Evolutionary conservation across 2,113 vertebrate genomes (phyloP), one percentile per base, ranked within the genome.

Genomic region (Colinus virginianus): DNA sequence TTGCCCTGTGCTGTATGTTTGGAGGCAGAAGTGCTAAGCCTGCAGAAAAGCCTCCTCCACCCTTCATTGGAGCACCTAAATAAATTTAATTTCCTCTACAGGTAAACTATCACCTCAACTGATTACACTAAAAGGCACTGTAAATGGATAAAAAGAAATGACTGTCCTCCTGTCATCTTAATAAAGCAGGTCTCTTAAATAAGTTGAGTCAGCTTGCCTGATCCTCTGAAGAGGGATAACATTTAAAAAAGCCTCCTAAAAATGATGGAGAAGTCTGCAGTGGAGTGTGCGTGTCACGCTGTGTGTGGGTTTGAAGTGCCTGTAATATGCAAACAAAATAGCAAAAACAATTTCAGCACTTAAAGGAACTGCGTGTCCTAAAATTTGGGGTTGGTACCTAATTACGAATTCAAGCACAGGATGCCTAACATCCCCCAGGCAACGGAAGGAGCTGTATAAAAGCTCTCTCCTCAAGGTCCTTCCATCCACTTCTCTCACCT

Each of bases 301-400:
- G 3, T 49, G 76, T 25, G 94, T 86, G 83, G 86, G 93, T 69
- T 95, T 64, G 75, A 78, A 93, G 63, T 1, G 56, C 30, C 71
- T 78, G n/a, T 55, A 82, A 59, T 1, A 3, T 68, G 42, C 45
- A 78, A 38, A 32, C 87, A 30, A 91, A 89, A 63, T 26, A 81
- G 63, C 53, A 63, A 77, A 84, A 78, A 22, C 46, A 34, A 34
- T 86, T 95, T 93, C 88, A 88, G 86, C 94, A 59, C 59, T 83
- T 80, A 85, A 71, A n/a, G 64, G 46, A 93, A 45, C 82, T 61
- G 53, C 25, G 23, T 86, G 79, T 36, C 86, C 83, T 90, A 36
- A 61, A 92, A 67, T 94, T 90, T 94, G 88, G 88, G 90, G 88
- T 63, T 92, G 86, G 79, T 46, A 85, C 45, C 49, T 83, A 94